These are phyloP conservation scores for Tetrapedia diversipes DNA, from an alignment of 2,888 invertebrate genomes.

Conservation along the genomic window DNA sequence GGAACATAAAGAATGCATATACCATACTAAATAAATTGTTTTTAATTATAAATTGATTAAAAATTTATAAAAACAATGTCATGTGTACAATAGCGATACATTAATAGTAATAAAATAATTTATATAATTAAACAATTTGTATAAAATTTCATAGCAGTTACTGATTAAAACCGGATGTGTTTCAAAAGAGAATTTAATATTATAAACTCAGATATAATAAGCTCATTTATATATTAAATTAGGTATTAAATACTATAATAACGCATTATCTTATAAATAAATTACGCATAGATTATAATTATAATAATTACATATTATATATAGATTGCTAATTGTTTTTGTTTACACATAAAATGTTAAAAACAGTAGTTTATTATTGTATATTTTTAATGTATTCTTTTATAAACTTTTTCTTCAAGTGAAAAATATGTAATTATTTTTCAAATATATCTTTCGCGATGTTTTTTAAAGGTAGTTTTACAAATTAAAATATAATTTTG, in stretches of 20 bases:
- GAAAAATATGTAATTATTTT: background rate
- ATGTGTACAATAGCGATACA: background rate
- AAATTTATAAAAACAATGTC: background rate
- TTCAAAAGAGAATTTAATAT: background rate
- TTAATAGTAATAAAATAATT: background rate
- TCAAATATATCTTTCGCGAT: background rate
- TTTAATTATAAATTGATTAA: background rate
- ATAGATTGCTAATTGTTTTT: background rate
- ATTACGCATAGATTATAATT: constrained; percentile 1
- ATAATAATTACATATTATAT: background rate
- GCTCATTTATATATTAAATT: constrained; percentile 9
- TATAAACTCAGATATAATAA: background rate
- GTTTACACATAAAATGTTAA: background rate
- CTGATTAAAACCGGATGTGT: background rate
- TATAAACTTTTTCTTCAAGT: background rate
- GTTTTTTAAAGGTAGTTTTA: background rate
- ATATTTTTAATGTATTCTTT: background rate
- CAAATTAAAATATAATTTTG: background rate
- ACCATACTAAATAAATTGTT: background rate
- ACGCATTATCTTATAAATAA: background rate
- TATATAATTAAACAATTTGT: background rate
- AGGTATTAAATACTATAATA: background rate
- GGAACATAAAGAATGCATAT: background rate
- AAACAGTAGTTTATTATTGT: background rate
- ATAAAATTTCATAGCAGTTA: background rate